Evolutionary conservation across 2,797 vertebrate species (phyloP).

Genomic region (Tinamus major): DNA sequence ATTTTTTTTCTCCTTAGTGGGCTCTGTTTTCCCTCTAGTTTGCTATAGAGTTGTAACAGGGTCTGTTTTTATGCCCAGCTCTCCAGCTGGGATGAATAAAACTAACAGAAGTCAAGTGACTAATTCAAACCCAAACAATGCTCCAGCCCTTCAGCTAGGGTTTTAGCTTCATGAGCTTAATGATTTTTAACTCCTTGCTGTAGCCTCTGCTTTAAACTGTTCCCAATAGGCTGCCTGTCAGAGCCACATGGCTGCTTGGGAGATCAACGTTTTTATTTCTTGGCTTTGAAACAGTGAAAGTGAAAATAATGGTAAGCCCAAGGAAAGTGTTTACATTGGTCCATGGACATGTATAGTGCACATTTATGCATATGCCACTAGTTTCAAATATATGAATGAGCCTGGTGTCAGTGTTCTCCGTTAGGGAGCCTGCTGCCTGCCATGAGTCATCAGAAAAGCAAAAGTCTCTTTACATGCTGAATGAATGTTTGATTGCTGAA

Average conservation of each 20-base stretch:
- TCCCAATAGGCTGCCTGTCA: background rate
- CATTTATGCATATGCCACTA: background rate
- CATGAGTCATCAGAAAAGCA: background rate
- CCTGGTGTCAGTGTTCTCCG: background rate
- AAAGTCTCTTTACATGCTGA: background rate
- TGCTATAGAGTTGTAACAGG: background rate
- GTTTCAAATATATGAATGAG: background rate
- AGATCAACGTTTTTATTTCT: background rate
- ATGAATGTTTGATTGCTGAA: background rate
- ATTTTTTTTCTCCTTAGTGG: background rate
- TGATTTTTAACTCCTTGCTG: constrained; percentile 60
- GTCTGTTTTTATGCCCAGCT: constrained; percentile 33
- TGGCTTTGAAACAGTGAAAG: background rate
- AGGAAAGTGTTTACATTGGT: background rate
- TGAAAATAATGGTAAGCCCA: accelerated
- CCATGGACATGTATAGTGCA: background rate
- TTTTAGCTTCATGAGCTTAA: constrained; percentile 28
- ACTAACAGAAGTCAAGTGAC: constrained; percentile 61
- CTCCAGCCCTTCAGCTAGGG: constrained; percentile 6
- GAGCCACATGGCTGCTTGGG: background rate
- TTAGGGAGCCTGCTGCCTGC: background rate
- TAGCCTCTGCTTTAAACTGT: background rate
- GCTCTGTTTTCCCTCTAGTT: constrained; percentile 6
- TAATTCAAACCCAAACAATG: constrained; percentile 57
- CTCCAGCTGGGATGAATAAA: constrained; percentile 29